phyloP scores from a whole-genome alignment of 2,888 invertebrate genomes.

The Acanthoscelides obtectus region DNA sequence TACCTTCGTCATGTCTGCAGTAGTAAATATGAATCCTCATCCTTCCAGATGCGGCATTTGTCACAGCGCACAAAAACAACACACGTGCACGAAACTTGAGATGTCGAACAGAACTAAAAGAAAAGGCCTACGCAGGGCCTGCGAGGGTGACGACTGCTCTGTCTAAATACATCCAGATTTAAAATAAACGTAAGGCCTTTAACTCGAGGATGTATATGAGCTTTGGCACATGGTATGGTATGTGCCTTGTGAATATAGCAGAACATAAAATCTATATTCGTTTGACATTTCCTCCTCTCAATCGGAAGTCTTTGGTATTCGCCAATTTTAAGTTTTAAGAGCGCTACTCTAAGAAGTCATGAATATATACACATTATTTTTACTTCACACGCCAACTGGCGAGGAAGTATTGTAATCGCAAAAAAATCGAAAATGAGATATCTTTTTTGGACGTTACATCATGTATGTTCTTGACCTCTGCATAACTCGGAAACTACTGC shows the following conservation, averaged over 20 bases:
- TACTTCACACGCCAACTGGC: no score
- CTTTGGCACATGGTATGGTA: background rate
- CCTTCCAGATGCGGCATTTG: background rate
- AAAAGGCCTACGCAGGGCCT: background rate
- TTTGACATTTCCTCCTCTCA: background rate
- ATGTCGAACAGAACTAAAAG: background rate
- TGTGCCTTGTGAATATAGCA: background rate
- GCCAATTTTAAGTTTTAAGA: background rate
- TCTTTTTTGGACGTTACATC: no score
- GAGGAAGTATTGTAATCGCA: no score
- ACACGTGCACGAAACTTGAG: background rate
- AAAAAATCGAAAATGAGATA: no score
- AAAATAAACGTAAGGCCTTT: background rate
- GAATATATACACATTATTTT: no score
- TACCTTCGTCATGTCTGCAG: background rate
- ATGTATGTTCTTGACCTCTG: no score
- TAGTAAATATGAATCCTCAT: background rate
- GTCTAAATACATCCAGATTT: background rate
- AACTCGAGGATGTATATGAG: background rate
- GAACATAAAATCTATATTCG: background rate
- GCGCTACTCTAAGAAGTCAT: no score
- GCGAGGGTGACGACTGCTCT: background rate
- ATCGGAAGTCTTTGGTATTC: background rate
- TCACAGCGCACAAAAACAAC: background rate
- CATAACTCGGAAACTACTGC: no score